Conservation (phyloP, 2,888 invertebrate species). For the Rotaria magnacalcarata region DNA sequence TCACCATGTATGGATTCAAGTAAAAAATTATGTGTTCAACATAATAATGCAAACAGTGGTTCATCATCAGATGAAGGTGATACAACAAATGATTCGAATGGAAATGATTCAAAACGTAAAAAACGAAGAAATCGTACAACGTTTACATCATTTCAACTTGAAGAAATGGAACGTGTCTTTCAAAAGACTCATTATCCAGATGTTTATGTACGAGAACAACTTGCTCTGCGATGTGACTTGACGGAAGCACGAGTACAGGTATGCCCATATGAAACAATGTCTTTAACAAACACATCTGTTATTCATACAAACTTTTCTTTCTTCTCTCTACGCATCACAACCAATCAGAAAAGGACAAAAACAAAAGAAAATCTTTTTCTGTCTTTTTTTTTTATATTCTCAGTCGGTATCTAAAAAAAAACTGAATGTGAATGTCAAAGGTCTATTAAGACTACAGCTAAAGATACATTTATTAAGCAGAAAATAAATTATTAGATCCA, state of each 20-base stretch:
- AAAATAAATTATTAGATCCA: neutral
- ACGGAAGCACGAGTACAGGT: constrained; percentile 60
- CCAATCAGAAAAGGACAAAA: constrained; percentile 10
- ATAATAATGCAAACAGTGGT: neutral
- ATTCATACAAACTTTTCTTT: neutral
- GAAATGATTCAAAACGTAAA: constrained; percentile 49
- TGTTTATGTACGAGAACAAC: constrained; percentile 59
- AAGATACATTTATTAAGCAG: neutral
- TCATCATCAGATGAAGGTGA: neutral
- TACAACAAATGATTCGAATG: neutral
- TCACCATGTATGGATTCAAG: neutral
- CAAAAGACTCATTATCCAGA: constrained; percentile 60
- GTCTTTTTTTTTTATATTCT: neutral
- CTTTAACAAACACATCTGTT: constrained; percentile 21
- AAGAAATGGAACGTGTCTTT: constrained; percentile 59
- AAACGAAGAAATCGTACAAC: constrained; percentile 59
- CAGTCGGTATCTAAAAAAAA: neutral
- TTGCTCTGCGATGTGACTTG: constrained; percentile 56
- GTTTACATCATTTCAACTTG: constrained; percentile 59
- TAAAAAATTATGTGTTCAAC: neutral
- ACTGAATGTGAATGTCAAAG: neutral
- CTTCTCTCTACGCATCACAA: neutral
- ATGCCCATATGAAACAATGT: constrained; percentile 40
- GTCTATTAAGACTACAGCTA: neutral
- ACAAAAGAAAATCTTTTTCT: neutral